Percentiles rank a stretch among this genome's conserved stretches.
Conservation (phyloP, 2,113 vertebrate genomes). For the Aegotheles bennettii region DNA sequence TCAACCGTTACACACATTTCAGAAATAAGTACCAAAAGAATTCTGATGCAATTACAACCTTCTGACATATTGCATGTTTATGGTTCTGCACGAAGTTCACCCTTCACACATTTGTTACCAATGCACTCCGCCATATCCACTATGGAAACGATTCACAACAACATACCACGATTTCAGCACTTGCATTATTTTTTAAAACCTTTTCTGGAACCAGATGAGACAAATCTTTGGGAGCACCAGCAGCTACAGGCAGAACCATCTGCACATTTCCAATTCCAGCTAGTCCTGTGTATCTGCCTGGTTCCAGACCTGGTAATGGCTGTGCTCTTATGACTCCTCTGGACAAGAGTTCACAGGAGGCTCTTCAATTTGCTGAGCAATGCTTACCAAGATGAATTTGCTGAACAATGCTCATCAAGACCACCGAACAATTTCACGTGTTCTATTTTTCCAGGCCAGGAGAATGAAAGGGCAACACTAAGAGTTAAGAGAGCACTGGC, state of each 20-base stretch:
- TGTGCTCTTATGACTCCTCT: neutral
- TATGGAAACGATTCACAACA: neutral
- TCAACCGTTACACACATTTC: neutral
- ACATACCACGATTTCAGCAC: neutral
- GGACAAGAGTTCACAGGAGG: neutral
- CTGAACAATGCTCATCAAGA: neutral
- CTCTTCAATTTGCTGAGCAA: neutral
- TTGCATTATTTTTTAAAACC: neutral
- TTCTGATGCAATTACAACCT: neutral
- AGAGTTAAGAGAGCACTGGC: neutral
- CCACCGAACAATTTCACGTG: neutral
- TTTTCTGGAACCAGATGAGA: neutral
- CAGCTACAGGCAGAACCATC: neutral
- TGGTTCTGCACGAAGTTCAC: neutral
- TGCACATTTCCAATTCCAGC: neutral
- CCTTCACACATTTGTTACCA: neutral
- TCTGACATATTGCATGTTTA: accelerated
- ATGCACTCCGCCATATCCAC: neutral
- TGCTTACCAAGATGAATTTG: neutral
- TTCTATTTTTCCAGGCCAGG: neutral
- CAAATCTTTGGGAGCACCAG: neutral
- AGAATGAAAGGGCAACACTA: neutral
- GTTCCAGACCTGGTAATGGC: neutral
- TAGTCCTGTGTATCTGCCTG: neutral
- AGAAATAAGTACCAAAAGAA: neutral